phyloP scores from a whole-genome alignment of 1,140 invertebrate species.

The Drosophila nannoptera region DNA sequence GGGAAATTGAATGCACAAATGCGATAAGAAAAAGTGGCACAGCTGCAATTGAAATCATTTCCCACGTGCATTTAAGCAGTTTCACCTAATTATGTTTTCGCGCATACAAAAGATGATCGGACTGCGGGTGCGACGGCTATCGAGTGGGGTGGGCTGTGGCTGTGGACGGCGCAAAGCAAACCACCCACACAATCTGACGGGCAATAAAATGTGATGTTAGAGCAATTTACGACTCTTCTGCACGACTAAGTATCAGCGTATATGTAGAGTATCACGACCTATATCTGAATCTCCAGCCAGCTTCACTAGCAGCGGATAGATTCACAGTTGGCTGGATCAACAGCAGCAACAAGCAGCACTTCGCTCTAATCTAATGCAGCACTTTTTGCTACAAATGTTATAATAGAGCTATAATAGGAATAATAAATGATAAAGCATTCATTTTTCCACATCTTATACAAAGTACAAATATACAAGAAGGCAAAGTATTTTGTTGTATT shows the following conservation, averaged over 20 bases:
- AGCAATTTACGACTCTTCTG: constrained; percentile 54
- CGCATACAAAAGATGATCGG: constrained; percentile 13
- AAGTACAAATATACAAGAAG: no score
- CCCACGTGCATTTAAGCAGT: constrained; percentile 43
- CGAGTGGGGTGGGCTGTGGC: not conserved
- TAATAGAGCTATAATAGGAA: not conserved
- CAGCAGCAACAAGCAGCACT: constrained; percentile 7
- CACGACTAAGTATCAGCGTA: constrained; percentile 34
- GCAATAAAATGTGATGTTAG: constrained; percentile 37
- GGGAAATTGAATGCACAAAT: constrained; percentile 29
- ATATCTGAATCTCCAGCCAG: constrained; percentile 22
- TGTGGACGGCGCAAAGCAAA: constrained; percentile 5
- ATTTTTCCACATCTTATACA: no score
- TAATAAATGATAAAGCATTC: not conserved
- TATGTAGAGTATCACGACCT: constrained; percentile 3
- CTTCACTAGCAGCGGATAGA: constrained; percentile 21
- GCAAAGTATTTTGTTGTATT: no score
- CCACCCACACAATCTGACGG: constrained; percentile 6
- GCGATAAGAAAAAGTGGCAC: constrained; percentile 28
- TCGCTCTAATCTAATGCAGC: no score
- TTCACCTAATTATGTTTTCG: constrained; percentile 47
- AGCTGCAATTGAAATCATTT: constrained; percentile 27
- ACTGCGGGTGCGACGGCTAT: not conserved
- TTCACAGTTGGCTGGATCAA: constrained; percentile 35
- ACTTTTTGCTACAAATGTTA: constrained; percentile 1